Base-by-base conservation (phyloP, 2,888 invertebrate genomes). In the Lasioglossum figueresi region DNA sequence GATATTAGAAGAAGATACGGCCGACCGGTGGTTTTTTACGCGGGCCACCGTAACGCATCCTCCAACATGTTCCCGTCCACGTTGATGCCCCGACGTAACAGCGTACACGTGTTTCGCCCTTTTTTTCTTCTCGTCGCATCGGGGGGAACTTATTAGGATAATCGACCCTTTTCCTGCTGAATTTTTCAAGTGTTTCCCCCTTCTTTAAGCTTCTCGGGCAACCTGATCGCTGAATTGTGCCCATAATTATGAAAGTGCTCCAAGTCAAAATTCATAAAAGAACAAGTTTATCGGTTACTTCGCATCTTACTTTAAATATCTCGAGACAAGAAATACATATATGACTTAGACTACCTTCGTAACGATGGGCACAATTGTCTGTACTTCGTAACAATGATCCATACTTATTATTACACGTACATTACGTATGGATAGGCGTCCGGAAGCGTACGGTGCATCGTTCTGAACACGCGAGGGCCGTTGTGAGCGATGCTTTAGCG, bases 1-100 rank as follows among this genome's bases (percentile, higher is more conserved):
- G 88, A 88, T 86, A 90, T 77, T 82, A 79, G 76, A 56, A 81
- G 70, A 70, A 84, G 80, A 90, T 82, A 83, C 34, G 27, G 48
- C 70, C 31, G 59, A 40, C 34, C 59, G 59, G 66, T 77, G 59
- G 34, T 14, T 37, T 63, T 81, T 48, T 71, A 34, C 75, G 34
- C 76, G 71, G 43, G 23, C 83, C 52, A 34, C 31, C 59, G n/a
- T 70, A 68, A 37, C 5, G 14, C 34, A 40, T 23, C 23, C 27
- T 23, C 27, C 12, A 19, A 70, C 63, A 31, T n/a, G 40, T 37
- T 63, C 16, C 31, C 59, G 71, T 45, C 37, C 8, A 59, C 48
- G 52, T 72, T 31, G 78, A 78, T 77, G 43, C 43, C 78, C 43
- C 37, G 31, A 34, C 66, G 56, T 71, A 79, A 45, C 63, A n/a